phyloP scores from a whole-genome alignment of 2,113 vertebrate species.

The Ceyx melanurus region DNA sequence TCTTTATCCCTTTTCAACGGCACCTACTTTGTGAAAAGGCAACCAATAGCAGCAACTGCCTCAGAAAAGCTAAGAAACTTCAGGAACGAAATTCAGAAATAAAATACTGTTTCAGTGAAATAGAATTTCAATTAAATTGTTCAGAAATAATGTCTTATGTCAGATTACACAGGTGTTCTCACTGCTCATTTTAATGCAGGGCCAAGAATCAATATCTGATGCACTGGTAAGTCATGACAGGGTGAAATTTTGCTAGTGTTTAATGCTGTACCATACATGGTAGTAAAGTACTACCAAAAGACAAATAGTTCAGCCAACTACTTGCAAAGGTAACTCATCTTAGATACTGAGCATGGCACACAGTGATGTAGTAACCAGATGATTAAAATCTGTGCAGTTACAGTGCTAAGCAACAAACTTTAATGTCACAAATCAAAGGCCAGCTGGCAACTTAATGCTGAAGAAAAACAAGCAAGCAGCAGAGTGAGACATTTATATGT shows the following conservation, averaged over 20 bases:
- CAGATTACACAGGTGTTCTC: background rate
- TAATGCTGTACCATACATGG: background rate
- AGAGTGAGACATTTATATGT: background rate
- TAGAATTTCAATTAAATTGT: background rate
- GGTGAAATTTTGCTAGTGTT: background rate
- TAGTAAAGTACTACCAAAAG: background rate
- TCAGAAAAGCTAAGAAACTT: background rate
- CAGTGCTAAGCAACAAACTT: conserved; percentile 10
- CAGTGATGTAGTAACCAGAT: background rate
- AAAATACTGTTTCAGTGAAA: background rate
- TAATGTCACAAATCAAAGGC: conserved; percentile 15
- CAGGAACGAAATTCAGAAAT: background rate
- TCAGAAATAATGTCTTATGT: background rate
- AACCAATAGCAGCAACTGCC: background rate
- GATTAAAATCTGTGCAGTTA: background rate
- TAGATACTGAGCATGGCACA: background rate
- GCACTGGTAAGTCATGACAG: background rate
- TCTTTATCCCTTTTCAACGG: background rate
- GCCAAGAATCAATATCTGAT: background rate
- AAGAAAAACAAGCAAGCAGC: conserved; percentile 10
- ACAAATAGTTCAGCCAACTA: background rate
- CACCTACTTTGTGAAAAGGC: background rate
- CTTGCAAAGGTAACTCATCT: background rate
- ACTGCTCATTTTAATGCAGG: background rate
- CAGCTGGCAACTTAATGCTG: conserved; percentile 28